phyloP scores from a whole-genome alignment of 2,888 invertebrate species.

The Steromphala cineraria region DNA sequence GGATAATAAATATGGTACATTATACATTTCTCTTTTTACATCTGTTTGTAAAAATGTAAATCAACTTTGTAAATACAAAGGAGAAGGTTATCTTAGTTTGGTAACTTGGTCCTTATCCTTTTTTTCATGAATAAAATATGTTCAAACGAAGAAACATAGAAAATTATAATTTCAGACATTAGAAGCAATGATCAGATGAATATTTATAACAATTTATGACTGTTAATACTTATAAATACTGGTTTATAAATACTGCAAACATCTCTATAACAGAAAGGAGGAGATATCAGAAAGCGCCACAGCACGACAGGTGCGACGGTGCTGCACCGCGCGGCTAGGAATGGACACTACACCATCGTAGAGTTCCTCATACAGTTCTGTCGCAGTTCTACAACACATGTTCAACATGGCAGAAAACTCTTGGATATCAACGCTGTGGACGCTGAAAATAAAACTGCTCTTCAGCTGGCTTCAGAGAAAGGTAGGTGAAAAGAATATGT shows the following conservation, averaged over 20 bases:
- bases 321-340: constrained; percentile 60
- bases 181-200: no score
- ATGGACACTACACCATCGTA: constrained; percentile 59
- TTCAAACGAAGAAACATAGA: no score
- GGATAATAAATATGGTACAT: no score
- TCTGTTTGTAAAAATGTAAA: no score
- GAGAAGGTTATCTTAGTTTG: no score
- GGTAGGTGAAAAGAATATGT: constrained; percentile 47
- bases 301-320: constrained; percentile 58
- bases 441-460: constrained; percentile 60
- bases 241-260: neutral
- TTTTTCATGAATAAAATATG: no score
- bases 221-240: no score
- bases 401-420: constrained; percentile 32
- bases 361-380: constrained; percentile 58
- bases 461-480: constrained; percentile 70
- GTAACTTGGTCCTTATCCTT: no score
- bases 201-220: neutral
- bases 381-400: constrained; percentile 20
- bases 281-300: constrained; percentile 61
- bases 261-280: constrained; percentile 57
- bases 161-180: no score
- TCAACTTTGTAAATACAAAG: no score
- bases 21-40: no score
- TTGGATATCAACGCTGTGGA: constrained; percentile 67